A percentile compares a stretch with the other conserved stretches of the same genome.
Conservation (phyloP, 2,888 invertebrate genomes). For the Sarcophaga caerulescens region DNA sequence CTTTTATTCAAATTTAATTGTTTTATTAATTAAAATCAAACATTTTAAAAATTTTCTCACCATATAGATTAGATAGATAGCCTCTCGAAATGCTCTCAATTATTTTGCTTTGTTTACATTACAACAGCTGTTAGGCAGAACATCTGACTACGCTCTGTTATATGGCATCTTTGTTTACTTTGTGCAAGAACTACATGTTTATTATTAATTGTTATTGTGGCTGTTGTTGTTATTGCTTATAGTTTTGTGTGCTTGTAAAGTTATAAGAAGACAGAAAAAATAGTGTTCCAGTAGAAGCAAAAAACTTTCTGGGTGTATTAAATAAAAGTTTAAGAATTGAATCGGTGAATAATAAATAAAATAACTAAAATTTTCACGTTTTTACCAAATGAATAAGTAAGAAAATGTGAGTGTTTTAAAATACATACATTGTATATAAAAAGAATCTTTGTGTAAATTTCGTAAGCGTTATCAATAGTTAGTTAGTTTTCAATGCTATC, state of each 20-base stretch:
- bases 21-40: too few species aligned
- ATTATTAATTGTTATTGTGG: too few species aligned
- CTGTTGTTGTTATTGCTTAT: slow-evolving; percentile 38
- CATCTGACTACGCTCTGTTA: slow-evolving; percentile 25
- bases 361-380: neutral
- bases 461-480: neutral
- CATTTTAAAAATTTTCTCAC: too few species aligned
- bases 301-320: slow-evolving; percentile 48
- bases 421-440: neutral
- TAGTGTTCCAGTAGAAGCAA: too few species aligned
- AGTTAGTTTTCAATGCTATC: too few species aligned
- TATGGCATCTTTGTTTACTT: slow-evolving; percentile 45
- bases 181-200: neutral
- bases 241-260: slow-evolving; percentile 25
- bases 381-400: neutral
- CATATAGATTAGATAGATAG: too few species aligned
- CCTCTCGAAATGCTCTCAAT: too few species aligned
- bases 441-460: neutral
- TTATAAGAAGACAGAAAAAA: neutral
- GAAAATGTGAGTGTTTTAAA: neutral
- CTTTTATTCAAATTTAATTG: too few species aligned
- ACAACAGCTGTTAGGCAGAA: neutral
- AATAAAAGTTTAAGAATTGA: slow-evolving; percentile 16
- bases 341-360: neutral
- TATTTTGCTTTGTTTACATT: neutral